Conservation (phyloP, 2,888 invertebrate species). For the Apoderus coryli region DNA sequence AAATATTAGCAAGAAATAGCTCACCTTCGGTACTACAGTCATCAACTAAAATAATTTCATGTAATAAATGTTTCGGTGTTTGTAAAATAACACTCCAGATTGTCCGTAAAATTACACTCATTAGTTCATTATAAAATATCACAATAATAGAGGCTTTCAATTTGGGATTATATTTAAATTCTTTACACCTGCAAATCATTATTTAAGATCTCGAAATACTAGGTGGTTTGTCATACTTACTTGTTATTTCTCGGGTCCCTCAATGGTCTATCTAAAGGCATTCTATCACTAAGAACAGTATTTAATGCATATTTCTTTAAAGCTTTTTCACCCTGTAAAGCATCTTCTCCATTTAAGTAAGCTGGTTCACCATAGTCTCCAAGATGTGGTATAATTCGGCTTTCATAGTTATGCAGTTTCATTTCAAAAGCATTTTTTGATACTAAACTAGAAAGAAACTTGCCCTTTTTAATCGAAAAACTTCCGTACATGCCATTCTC, state of each 20-base stretch:
- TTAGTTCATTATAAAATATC: constrained; percentile 65
- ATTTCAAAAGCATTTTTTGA: constrained; percentile 18
- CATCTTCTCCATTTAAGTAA: constrained; percentile 49
- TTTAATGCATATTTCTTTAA: constrained; percentile 79
- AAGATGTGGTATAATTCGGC: constrained; percentile 46
- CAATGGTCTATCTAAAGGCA: constrained; percentile 69
- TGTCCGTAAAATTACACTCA: constrained; percentile 62
- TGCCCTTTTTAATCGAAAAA: constrained; percentile 5
- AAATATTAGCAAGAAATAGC: constrained; percentile 9
- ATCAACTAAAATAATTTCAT: constrained; percentile 91
- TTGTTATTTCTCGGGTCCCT: constrained; percentile 43
- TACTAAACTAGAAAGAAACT: constrained; percentile 12
- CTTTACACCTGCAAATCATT: constrained; percentile 38
- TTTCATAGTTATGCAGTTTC: constrained; percentile 34
- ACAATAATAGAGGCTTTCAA: constrained; percentile 54
- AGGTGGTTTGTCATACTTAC: constrained; percentile 22
- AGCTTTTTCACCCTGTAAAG: constrained; percentile 53
- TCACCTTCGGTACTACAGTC: constrained; percentile 71
- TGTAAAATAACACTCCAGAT: constrained; percentile 80
- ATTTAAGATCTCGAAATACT: background rate
- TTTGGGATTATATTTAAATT: constrained; percentile 45
- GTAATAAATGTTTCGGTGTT: constrained; percentile 53
- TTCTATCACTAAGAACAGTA: constrained; percentile 73
- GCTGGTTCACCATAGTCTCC: constrained; percentile 61
- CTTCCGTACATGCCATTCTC: too few relatives aligned